Evolutionary conservation across 2,797 vertebrate genomes (phyloP).

Genomic region (Phataginus tetradactyla): DNA sequence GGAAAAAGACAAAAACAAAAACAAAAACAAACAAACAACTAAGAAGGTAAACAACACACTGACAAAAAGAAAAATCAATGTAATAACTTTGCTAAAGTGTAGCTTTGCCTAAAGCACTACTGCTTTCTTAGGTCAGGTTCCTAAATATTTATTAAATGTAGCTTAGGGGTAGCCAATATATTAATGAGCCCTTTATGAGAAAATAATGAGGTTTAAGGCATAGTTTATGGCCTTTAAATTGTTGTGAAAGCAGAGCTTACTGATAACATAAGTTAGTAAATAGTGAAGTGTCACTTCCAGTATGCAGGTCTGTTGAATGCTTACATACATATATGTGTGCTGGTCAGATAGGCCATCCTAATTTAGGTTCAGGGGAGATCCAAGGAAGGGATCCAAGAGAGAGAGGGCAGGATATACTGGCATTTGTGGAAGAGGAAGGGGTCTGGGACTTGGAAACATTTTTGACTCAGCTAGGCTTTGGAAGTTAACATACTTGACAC

Average conservation of each 20-base stretch:
- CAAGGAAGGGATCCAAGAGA: neutral
- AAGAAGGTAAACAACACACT: neutral
- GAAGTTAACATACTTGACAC: conserved; percentile 4
- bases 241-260: neutral
- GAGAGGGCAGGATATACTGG: too few relatives aligned
- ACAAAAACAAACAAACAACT: neutral
- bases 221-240: conserved; percentile 9
- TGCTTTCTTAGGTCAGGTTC: neutral
- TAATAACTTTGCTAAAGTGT: neutral
- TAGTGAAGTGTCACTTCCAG: neutral
- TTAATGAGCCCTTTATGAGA: conserved; percentile 36
- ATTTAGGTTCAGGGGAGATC: neutral
- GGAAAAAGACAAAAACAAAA: neutral
- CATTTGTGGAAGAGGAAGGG: neutral
- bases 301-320: neutral
- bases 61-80: neutral
- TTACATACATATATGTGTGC: too few relatives aligned
- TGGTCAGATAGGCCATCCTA: neutral
- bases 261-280: neutral
- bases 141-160: conserved; percentile 32
- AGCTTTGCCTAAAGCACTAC: conserved; percentile 14
- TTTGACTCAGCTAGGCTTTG: neutral
- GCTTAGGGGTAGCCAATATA: neutral
- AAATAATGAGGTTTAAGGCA: neutral
- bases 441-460: neutral